Evolutionary conservation across 2,888 invertebrate species (phyloP), one percentile per base, ranked within the genome.

Genomic region (Drosophila formosana): DNA sequence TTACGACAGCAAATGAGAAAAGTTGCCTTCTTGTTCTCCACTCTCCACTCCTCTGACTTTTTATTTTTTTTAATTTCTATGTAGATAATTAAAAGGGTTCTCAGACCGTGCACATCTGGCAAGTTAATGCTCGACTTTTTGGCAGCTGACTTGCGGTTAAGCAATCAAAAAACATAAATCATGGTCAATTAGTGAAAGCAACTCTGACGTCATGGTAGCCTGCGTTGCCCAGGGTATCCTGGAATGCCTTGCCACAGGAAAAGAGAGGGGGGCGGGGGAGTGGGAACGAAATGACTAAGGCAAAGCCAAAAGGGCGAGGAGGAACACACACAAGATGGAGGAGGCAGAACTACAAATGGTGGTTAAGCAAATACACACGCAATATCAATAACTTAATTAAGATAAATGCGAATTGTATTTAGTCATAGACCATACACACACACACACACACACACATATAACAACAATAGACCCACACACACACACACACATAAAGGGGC

Each of bases 311-410:
- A 7, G 39, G 39, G 13, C 13, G 39, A 41, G 18, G 11, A 39
- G 39, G 28, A 26, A 2, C 37, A 37, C 34, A 34, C n/a, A 37
- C 4, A 5, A 37, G 11, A 9, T 32, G 32, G 11, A 37, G n/a
- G n/a, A 5, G 39, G 32, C 13, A 57, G 30, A 25, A 30, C 43
- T 57, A 65, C 43, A 66, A 64, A 52, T 61, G 52, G 49, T 30
- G 50, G 49, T 50, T 64, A 49, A 76, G 62, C 75, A 72, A 72
- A 77, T 66, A 74, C 74, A 55, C 72, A 86, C 50, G 75, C 75
- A 72, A 85, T 90, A 88, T 88, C 90, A 89, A 88, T 90, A 90
- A 89, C 85, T 84, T 88, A 90, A 88, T 88, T 89, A 89, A 90
- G 90, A 90, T 82, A 82, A 90, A 90, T 88, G 89, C 57, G 76